Percentiles rank a stretch among this genome's conserved stretches.
These are phyloP conservation scores for Selenia dentaria DNA, from an alignment of 2,888 invertebrate genomes.

Conservation along the genomic window DNA sequence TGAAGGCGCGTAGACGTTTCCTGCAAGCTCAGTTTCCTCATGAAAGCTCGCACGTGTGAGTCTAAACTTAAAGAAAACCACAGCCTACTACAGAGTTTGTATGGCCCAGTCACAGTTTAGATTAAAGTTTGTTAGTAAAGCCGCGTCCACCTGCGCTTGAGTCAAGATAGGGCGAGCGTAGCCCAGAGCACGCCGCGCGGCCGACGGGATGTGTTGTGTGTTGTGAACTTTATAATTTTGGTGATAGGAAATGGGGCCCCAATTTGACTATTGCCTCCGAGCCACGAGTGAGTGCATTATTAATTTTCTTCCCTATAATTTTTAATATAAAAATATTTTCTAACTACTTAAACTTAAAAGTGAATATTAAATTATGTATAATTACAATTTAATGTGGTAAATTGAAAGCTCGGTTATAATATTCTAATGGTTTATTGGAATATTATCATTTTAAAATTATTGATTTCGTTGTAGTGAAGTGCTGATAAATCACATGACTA, in stretches of 20 bases:
- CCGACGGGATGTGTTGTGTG: constrained; percentile 78
- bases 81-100: constrained; percentile 32
- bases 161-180: constrained; percentile 43
- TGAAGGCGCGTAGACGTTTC: constrained; percentile 39
- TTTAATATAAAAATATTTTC: too few relatives aligned
- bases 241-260: constrained; percentile 70
- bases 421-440: too few relatives aligned
- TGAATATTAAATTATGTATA: too few relatives aligned
- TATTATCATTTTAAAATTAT: too few relatives aligned
- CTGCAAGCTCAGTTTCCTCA: constrained; percentile 63
- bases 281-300: constrained; percentile 72
- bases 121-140: constrained; percentile 24
- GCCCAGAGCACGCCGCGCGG: constrained; percentile 69
- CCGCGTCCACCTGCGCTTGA: constrained; percentile 66
- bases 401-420: too few relatives aligned
- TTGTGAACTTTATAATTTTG: constrained; percentile 44
- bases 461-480: too few relatives aligned
- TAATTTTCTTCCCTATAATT: too few relatives aligned
- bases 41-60: constrained; percentile 74
- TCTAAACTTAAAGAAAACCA: constrained; percentile 36
- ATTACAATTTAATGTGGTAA: too few relatives aligned
- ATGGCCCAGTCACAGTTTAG: constrained; percentile 26
- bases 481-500: too few relatives aligned
- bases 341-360: too few relatives aligned
- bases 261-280: constrained; percentile 78